Evolutionary conservation across 1,140 invertebrate genomes (phyloP).

Genomic region (Drosophila sp.): DNA sequence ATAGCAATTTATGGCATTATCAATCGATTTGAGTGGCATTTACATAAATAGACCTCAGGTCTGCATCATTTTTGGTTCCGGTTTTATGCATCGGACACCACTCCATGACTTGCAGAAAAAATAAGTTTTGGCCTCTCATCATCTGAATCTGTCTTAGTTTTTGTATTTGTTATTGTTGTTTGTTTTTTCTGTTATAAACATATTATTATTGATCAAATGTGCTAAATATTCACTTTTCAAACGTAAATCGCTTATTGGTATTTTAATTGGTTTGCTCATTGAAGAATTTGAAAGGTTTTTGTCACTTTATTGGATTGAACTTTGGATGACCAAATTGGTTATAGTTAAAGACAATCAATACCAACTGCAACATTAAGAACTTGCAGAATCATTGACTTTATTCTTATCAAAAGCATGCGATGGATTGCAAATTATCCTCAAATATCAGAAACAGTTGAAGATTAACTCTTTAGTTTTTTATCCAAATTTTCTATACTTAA

Average conservation of each 20-base stretch:
- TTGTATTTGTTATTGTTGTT: not conserved
- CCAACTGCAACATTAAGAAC: too few species aligned
- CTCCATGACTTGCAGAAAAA: slow-evolving; percentile 3
- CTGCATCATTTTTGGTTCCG: slow-evolving; percentile 7
- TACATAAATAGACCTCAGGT: not conserved
- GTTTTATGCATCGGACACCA: not conserved
- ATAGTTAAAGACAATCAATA: too few species aligned
- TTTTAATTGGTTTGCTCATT: slow-evolving; percentile 19
- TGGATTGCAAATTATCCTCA: too few species aligned
- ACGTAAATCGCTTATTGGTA: not conserved
- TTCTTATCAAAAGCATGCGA: too few species aligned
- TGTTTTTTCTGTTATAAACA: not conserved
- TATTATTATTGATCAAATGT: slow-evolving; percentile 3
- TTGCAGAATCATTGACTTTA: too few species aligned
- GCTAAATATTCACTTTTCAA: slow-evolving; percentile 16
- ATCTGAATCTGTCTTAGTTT: not conserved
- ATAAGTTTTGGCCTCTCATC: not conserved
- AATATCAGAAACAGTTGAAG: too few species aligned
- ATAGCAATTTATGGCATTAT: slow-evolving; percentile 7
- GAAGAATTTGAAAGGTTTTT: slow-evolving; percentile 9
- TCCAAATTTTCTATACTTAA: too few species aligned
- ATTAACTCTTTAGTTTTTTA: too few species aligned
- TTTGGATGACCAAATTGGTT: too few species aligned
- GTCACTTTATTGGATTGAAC: not conserved
- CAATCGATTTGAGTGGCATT: not conserved